Conservation (phyloP, 2,888 invertebrate species). For the Cynaeus angustus region DNA sequence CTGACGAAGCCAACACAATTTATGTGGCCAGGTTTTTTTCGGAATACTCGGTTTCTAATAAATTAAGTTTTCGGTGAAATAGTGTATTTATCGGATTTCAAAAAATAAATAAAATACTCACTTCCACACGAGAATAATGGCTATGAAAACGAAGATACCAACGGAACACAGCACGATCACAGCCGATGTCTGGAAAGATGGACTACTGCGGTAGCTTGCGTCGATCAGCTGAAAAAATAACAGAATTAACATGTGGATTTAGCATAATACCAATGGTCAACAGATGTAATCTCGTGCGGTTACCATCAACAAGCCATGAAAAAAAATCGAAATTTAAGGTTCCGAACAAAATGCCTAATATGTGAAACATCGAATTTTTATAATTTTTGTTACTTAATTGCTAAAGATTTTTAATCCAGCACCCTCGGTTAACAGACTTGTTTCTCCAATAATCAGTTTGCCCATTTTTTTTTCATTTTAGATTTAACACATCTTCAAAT, state of each 20-base stretch:
- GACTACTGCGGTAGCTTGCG: conserved; percentile 90
- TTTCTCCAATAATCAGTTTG: too few species aligned
- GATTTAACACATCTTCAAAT: too few species aligned
- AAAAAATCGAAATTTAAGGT: too few species aligned
- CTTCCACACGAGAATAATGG: conserved; percentile 91
- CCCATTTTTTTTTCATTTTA: too few species aligned
- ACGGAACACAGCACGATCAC: conserved; percentile 89
- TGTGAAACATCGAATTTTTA: too few species aligned
- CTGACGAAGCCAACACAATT: conserved; percentile 19
- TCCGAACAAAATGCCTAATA: too few species aligned
- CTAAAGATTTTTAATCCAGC: too few species aligned
- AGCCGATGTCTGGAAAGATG: conserved; percentile 88
- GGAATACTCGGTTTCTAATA: conserved; percentile 18
- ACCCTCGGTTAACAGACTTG: too few species aligned
- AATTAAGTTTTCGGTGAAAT: conserved; percentile 8
- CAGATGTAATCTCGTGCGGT: background rate
- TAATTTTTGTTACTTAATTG: too few species aligned
- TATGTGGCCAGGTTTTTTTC: conserved; percentile 16
- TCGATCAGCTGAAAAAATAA: conserved; percentile 85
- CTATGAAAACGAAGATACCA: conserved; percentile 84
- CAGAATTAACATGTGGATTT: conserved; percentile 50
- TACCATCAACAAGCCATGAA: too few species aligned
- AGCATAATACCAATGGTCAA: background rate
- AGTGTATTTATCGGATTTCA: background rate
- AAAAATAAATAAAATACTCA: conserved; percentile 76